Evolutionary conservation across 2,797 vertebrate genomes (phyloP).

Genomic region (Periparus ater): DNA sequence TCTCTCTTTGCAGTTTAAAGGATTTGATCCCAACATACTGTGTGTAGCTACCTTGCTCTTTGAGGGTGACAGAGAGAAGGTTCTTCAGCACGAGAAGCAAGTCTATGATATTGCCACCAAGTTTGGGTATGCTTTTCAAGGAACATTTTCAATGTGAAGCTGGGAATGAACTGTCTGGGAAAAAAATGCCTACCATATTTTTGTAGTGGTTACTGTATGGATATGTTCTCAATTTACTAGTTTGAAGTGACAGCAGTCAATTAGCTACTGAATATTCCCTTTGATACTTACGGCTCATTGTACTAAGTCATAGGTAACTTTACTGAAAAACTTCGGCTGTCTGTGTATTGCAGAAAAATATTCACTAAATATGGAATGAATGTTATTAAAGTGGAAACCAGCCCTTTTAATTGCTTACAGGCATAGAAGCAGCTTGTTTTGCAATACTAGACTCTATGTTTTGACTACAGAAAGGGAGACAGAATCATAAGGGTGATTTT

Average conservation of each 20-base stretch:
- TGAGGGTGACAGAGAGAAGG: slow-evolving; percentile 94
- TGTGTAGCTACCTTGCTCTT: slow-evolving; percentile 97
- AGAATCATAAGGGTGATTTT: neutral
- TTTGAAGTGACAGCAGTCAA: neutral
- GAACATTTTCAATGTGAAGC: neutral
- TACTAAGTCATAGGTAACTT: neutral
- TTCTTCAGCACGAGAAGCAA: slow-evolving; percentile 98
- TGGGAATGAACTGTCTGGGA: neutral
- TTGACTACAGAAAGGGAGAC: neutral
- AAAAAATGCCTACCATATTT: neutral
- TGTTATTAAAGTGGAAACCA: neutral
- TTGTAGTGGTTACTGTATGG: neutral
- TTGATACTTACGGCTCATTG: neutral
- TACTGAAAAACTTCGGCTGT: neutral
- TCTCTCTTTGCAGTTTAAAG: slow-evolving; percentile 90
- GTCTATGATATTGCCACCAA: slow-evolving; percentile 98
- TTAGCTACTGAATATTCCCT: neutral
- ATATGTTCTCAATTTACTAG: neutral
- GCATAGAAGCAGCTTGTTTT: neutral
- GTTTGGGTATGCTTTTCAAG: slow-evolving; percentile 86
- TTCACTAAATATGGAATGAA: neutral
- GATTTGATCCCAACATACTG: slow-evolving; percentile 90
- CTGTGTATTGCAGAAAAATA: neutral
- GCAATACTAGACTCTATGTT: neutral
- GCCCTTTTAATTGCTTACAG: neutral